Base-by-base conservation (phyloP, 2,888 invertebrate species). In the Drosophila infuscata region DNA sequence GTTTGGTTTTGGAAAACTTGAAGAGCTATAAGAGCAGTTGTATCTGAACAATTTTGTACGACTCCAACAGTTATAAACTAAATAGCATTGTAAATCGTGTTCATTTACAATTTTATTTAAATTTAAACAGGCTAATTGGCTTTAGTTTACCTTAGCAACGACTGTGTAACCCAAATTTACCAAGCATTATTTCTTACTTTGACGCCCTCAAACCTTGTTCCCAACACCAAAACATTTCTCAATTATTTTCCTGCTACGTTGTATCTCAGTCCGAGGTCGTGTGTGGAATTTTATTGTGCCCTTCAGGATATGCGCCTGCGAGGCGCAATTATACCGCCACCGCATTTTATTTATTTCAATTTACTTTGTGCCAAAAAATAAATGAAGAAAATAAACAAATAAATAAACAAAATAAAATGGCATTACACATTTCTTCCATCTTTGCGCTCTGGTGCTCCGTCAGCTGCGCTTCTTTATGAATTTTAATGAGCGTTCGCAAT, bases 331-430 rank as follows among this genome's bases (percentile, higher is more conserved):
- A 85, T 80, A 74, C 68, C 60, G 73, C 75, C 70, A 75, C 81
- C 78, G 74, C 88, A 80, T 88, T 83, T 78, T 86, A 74, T 86
- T 83, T 88, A 80, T 83, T 84, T 88, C 78, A 83, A 83, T 84
- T 84, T 86, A 75, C 79, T 76, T 83, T 75, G 49, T 30, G 43
- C 61, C 20, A 41, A 46, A 49, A 30, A 36, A 30, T 35, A 58
- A 56, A 35, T 17, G 49, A 15, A 12, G 29, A 53, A 60, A 38
- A 46, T 56, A 69, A 65, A 79, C 35, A 65, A 70, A 81, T 67
- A 74, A 71, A 71, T 74, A 74, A 81, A 79, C 70, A 79, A 78
- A 79, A 68, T 25, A 76, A 79, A 76, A 78, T 70, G 69, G 58
- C 72, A 74, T 56, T 65, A 66, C 72, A 79, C 58, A 81, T 75